Conservation (phyloP, 2,888 invertebrate species). For the Melanargia galathea region DNA sequence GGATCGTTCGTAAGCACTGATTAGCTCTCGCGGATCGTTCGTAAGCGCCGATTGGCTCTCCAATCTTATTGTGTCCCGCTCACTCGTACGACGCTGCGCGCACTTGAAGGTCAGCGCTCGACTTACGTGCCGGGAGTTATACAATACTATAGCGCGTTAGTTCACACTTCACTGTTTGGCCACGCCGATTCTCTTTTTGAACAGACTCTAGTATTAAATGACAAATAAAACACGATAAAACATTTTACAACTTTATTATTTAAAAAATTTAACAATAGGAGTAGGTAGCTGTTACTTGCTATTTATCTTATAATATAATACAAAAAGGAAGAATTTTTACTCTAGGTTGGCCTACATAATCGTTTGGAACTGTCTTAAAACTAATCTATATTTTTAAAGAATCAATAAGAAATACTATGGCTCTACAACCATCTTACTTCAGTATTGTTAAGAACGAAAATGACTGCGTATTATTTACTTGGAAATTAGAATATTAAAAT, state of each 20-base stretch:
- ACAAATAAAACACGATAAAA: conserved; percentile 20
- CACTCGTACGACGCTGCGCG: too few relatives aligned
- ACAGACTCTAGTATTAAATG: too few relatives aligned
- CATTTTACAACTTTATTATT: conserved; percentile 18
- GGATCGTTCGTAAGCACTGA: too few relatives aligned
- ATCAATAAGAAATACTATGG: neutral
- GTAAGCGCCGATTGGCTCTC: too few relatives aligned
- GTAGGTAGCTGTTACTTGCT: conserved; percentile 22
- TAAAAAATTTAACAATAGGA: conserved; percentile 34
- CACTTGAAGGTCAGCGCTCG: too few relatives aligned
- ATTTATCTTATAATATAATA: conserved; percentile 29
- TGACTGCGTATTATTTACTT: too few relatives aligned
- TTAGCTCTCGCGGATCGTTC: too few relatives aligned
- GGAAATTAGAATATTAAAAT: neutral
- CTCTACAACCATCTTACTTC: neutral
- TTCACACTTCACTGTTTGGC: too few relatives aligned
- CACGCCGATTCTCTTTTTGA: too few relatives aligned
- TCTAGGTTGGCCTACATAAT: conserved; percentile 18
- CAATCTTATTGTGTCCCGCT: too few relatives aligned
- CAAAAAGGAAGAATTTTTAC: conserved; percentile 30
- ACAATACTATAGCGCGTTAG: too few relatives aligned
- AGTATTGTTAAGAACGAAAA: neutral
- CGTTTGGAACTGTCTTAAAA: conserved; percentile 23
- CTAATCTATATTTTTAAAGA: neutral
- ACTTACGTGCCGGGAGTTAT: too few relatives aligned